Evolutionary conservation across 64 coral and sea anemone genomes (phyloP).

Genomic region (Pocillopora damicornis): DNA sequence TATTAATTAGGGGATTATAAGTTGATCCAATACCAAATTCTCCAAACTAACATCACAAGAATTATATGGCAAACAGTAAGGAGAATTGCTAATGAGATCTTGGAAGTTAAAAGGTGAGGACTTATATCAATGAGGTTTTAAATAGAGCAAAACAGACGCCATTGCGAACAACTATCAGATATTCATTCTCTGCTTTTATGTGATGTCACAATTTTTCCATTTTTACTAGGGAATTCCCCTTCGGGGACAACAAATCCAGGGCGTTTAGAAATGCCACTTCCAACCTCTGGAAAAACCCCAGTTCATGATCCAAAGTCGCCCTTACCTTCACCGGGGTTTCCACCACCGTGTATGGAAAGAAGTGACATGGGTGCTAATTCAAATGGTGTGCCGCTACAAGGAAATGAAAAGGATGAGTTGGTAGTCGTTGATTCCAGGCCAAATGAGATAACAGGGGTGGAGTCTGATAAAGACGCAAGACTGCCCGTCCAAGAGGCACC

Average conservation of each 20-base stretch:
- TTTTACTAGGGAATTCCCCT: neutral
- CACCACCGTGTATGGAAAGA: neutral
- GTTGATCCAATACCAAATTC: no score
- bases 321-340: neutral
- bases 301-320: slow-evolving; percentile 29
- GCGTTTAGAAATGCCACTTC: neutral
- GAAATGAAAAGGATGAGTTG: neutral
- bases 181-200: no score
- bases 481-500: neutral
- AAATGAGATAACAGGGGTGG: neutral
- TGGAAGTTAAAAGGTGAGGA: no score
- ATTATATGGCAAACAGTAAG: no score
- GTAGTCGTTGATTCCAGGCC: neutral
- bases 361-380: neutral
- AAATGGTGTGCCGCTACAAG: neutral
- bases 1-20: no score
- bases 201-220: neutral
- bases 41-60: no score
- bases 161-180: no score
- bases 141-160: no score
- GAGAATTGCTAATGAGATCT: no score
- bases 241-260: neutral
- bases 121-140: no score
- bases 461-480: neutral
- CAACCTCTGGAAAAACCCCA: neutral